Evolutionary conservation across 2,888 invertebrate species (phyloP).

Genomic region (Dynastes grantii): DNA sequence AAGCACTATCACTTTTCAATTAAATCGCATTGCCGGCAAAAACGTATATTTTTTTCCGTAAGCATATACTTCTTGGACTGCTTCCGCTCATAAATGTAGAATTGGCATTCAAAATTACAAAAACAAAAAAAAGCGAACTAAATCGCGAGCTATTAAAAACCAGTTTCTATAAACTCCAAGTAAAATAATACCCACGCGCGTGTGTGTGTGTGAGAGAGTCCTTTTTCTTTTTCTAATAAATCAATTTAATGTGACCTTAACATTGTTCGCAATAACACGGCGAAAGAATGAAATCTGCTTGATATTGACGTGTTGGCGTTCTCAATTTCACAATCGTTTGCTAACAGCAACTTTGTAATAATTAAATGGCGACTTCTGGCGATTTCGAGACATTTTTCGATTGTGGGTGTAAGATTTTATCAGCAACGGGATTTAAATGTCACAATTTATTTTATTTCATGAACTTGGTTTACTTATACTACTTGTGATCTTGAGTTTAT

Average conservation of each 20-base stretch:
- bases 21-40: too few species aligned
- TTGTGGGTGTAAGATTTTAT: neutral
- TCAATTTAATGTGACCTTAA: conserved; percentile 29
- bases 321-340: neutral
- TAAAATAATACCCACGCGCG: conserved; percentile 8
- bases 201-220: neutral
- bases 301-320: conserved; percentile 1
- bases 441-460: neutral
- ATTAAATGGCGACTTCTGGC: neutral
- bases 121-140: neutral
- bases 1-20: too few species aligned
- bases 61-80: neutral
- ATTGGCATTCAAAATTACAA: neutral
- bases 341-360: neutral
- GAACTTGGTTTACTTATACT: neutral
- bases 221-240: conserved; percentile 2
- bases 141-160: conserved; percentile 18
- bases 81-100: conserved; percentile 1
- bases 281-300: conserved; percentile 12
- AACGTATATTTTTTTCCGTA: too few species aligned
- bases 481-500: neutral
- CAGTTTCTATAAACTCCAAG: conserved; percentile 10
- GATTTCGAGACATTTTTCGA: too few species aligned
- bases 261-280: conserved; percentile 6
- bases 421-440: neutral